Conservation (phyloP, 2,888 invertebrate genomes). For the Drosophila picticornis region DNA sequence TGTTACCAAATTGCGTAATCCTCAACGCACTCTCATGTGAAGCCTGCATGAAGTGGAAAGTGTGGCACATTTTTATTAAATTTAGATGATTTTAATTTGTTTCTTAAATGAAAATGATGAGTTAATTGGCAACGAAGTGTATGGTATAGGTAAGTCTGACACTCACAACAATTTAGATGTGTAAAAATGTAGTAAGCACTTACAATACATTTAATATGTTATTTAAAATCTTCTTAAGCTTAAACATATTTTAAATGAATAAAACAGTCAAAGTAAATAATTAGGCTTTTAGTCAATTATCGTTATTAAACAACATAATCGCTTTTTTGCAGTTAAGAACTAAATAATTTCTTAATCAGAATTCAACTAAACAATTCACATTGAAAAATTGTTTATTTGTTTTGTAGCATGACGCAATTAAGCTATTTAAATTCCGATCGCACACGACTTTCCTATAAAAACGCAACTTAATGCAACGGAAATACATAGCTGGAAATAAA, state of each 20-base stretch:
- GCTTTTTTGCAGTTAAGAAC: constrained; percentile 6
- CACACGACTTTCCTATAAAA: constrained; percentile 22
- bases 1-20: constrained; percentile 48
- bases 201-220: background rate
- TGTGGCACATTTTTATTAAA: constrained; percentile 19
- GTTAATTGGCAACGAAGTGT: background rate
- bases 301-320: background rate
- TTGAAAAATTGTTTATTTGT: constrained; percentile 24
- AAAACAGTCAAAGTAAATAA: background rate
- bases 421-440: constrained; percentile 35
- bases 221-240: background rate
- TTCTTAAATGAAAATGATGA: background rate
- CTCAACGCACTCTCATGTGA: constrained; percentile 4
- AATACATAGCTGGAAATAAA: constrained; percentile 36
- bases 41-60: constrained; percentile 1
- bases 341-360: constrained; percentile 11
- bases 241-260: background rate
- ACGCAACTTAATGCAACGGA: constrained; percentile 36
- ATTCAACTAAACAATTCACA: constrained; percentile 6
- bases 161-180: background rate
- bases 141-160: background rate
- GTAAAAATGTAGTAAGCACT: background rate
- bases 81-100: background rate
- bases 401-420: constrained; percentile 32
- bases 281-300: constrained; percentile 11